Evolutionary conservation across 2,113 vertebrate genomes (phyloP).

Genomic region (Bos javanicus): DNA sequence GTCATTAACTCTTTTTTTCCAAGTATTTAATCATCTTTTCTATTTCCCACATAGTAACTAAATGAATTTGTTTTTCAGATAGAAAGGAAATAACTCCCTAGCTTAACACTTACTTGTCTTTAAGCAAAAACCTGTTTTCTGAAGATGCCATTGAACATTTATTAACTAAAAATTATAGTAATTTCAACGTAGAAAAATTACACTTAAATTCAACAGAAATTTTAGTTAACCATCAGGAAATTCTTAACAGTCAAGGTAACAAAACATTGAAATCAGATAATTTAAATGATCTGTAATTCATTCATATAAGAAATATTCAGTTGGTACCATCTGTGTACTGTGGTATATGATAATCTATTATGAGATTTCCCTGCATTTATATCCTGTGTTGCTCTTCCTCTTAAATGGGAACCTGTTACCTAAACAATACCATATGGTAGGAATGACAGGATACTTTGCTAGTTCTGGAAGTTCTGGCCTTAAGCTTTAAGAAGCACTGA

Average conservation of each 20-base stretch:
- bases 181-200: conserved; percentile 13
- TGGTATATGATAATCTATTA: background rate
- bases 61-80: background rate
- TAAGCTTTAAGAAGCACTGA: background rate
- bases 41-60: background rate
- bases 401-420: background rate
- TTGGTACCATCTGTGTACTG: background rate
- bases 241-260: background rate
- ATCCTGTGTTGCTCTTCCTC: background rate
- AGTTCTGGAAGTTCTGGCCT: background rate
- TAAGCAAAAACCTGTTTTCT: background rate
- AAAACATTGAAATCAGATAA: background rate
- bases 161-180: background rate
- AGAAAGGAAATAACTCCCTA: background rate
- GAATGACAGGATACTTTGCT: background rate
- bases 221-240: background rate
- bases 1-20: background rate
- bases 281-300: background rate
- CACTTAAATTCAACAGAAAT: background rate
- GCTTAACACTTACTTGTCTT: conserved; percentile 9
- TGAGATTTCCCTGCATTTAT: background rate
- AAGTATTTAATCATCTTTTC: background rate
- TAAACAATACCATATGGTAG: background rate
- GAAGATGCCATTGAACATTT: background rate
- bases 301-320: background rate